Percentiles rank a stretch among this genome's conserved stretches.
These are phyloP conservation scores for Acleris sparsana DNA, from an alignment of 2,888 invertebrate species.

Conservation along the genomic window DNA sequence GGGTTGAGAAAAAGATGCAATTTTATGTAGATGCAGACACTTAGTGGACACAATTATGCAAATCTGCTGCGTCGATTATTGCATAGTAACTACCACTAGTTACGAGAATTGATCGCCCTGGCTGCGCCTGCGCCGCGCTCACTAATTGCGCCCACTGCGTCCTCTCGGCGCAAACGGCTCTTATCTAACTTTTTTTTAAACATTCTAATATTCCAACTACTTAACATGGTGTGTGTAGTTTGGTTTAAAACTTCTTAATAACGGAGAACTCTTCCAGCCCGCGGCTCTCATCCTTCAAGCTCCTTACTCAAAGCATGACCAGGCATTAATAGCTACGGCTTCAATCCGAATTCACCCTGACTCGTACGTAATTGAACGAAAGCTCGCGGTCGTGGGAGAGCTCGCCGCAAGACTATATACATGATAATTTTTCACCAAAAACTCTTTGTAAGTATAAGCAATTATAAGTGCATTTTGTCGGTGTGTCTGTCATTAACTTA, in stretches of 20 bases:
- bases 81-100: slow-evolving; percentile 74
- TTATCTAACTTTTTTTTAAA: neutral
- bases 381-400: slow-evolving; percentile 56
- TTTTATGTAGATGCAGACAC: slow-evolving; percentile 80
- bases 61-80: slow-evolving; percentile 75
- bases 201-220: neutral
- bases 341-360: slow-evolving; percentile 47
- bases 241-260: too few species aligned
- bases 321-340: neutral
- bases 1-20: slow-evolving; percentile 74
- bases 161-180: too few species aligned
- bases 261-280: too few species aligned
- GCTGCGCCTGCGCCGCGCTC: slow-evolving; percentile 26
- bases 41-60: slow-evolving; percentile 79
- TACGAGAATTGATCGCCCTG: slow-evolving; percentile 68
- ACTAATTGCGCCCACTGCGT: slow-evolving; percentile 19
- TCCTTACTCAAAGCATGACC: neutral
- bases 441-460: slow-evolving; percentile 80
- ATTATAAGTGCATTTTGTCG: slow-evolving; percentile 82
- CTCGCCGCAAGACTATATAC: slow-evolving; percentile 61
- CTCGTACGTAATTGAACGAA: slow-evolving; percentile 20
- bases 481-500: slow-evolving; percentile 83
- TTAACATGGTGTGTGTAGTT: too few species aligned
- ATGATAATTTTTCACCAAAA: slow-evolving; percentile 79
- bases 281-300: too few species aligned